Percentiles rank a stretch among this genome's conserved stretches.
phyloP scores from a whole-genome alignment of 1,140 invertebrate genomes.

The Araneus ventricosus region DNA sequence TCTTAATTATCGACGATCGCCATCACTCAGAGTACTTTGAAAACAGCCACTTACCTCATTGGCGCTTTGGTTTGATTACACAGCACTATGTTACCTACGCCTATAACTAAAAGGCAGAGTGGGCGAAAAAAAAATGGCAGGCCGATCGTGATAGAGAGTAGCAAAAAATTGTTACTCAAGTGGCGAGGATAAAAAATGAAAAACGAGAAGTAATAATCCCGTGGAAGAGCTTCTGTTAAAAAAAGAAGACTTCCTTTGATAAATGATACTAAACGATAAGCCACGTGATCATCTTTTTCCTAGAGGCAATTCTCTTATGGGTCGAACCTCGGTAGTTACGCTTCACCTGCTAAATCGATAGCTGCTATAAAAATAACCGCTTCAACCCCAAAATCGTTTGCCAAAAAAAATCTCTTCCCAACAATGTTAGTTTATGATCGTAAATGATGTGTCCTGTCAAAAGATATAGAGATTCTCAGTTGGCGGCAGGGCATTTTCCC shows the following conservation, averaged over 20 bases:
- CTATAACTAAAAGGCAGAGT: not conserved
- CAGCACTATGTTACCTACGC: not conserved
- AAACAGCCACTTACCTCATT: conserved; percentile 7
- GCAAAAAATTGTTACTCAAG: conserved; percentile 27
- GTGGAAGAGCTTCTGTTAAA: conserved; percentile 35
- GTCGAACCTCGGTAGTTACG: conserved; percentile 50
- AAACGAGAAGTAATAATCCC: conserved; percentile 36
- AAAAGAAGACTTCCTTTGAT: conserved; percentile 35
- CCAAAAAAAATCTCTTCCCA: conserved; percentile 20
- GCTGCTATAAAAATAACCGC: conserved; percentile 58
- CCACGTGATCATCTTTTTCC: conserved; percentile 60
- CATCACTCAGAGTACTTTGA: not conserved
- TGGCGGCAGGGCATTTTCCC: not conserved
- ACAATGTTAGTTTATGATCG: conserved; percentile 59
- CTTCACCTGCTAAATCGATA: conserved; percentile 64
- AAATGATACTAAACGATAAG: conserved; percentile 47
- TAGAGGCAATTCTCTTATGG: conserved; percentile 44
- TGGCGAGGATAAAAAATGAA: conserved; percentile 28
- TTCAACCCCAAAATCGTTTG: conserved; percentile 50
- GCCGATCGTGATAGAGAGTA: not conserved
- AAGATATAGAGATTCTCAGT: conserved; percentile 19
- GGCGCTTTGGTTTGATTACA: not conserved
- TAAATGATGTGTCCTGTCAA: conserved; percentile 59
- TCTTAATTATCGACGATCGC: not conserved
- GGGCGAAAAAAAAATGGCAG: not conserved